A percentile compares a stretch with the other conserved stretches of the same genome.
These are phyloP conservation scores for Nomada ruficornis DNA, from an alignment of 2,888 invertebrate genomes.

Conservation along the genomic window DNA sequence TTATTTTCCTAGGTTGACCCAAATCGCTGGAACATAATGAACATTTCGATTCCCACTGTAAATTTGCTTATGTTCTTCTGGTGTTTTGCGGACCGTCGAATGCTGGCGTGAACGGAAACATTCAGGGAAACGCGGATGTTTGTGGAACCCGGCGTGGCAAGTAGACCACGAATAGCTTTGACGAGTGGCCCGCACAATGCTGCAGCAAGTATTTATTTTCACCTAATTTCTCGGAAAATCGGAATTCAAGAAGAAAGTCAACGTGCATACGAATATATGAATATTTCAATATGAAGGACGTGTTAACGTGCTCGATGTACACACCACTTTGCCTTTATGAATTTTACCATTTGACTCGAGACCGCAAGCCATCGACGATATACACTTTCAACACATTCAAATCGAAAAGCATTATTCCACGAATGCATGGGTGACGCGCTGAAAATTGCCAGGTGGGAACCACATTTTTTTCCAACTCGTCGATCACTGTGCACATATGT, in stretches of 20 bases:
- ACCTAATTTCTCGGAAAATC: not conserved
- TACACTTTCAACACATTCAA: conserved; percentile 3
- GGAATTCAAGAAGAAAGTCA: not conserved
- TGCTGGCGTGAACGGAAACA: conserved; percentile 23
- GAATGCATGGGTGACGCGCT: not conserved
- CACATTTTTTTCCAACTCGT: conserved; percentile 35
- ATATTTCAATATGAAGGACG: not conserved
- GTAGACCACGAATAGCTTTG: conserved; percentile 3
- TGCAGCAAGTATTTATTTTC: not conserved
- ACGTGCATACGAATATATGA: not conserved
- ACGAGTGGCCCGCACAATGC: not conserved
- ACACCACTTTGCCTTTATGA: conserved; percentile 12
- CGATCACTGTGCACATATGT: conserved; percentile 38
- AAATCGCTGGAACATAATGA: conserved; percentile 65
- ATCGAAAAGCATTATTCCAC: not conserved
- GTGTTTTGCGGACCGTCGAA: conserved; percentile 12
- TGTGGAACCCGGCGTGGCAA: conserved; percentile 15
- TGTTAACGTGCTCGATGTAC: conserved; percentile 16
- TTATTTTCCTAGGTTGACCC: conserved; percentile 59
- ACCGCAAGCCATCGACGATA: conserved; percentile 18
- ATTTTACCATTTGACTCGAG: not conserved
- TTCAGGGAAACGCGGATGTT: conserved; percentile 9
- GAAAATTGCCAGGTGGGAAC: conserved; percentile 10
- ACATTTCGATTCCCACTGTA: conserved; percentile 67
- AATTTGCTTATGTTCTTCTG: conserved; percentile 62